phyloP scores from a whole-genome alignment of 2,797 vertebrate species.

The Argentina silus region DNA sequence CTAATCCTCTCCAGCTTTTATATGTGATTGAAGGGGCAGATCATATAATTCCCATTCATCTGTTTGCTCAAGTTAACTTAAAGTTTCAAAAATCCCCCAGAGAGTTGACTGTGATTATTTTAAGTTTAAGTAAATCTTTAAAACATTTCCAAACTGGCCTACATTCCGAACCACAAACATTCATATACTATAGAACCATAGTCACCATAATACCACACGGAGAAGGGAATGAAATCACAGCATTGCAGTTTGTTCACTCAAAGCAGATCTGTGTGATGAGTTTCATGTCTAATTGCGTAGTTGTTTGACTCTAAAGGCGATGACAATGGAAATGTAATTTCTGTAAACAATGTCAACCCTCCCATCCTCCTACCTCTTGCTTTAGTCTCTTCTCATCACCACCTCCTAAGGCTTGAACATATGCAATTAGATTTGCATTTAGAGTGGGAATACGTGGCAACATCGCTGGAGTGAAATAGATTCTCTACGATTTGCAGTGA shows the following conservation, averaged over 20 bases:
- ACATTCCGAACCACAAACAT: background rate
- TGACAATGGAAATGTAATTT: background rate
- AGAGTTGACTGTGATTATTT: background rate
- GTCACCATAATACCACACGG: conserved; percentile 4
- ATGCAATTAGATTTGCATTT: conserved; percentile 39
- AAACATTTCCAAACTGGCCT: background rate
- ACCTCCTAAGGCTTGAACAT: background rate
- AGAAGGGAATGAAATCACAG: background rate
- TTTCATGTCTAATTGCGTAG: background rate
- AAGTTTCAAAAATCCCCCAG: background rate
- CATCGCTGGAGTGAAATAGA: conserved; percentile 7
- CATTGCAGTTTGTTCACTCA: background rate
- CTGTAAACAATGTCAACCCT: background rate
- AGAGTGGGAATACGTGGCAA: conserved; percentile 5
- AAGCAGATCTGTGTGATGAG: background rate
- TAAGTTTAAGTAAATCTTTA: conserved; percentile 20
- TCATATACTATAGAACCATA: background rate
- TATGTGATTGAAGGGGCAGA: conserved; percentile 27
- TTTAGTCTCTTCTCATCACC: background rate
- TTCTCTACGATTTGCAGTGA: background rate
- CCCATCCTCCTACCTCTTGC: background rate
- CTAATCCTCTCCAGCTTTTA: conserved; percentile 41
- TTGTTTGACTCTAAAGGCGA: background rate
- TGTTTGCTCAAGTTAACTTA: background rate
- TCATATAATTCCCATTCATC: conserved; percentile 22